Evolutionary conservation across 2,113 vertebrate species (phyloP), one percentile per base, ranked within the genome.

Genomic region (Philantomba maxwellii): DNA sequence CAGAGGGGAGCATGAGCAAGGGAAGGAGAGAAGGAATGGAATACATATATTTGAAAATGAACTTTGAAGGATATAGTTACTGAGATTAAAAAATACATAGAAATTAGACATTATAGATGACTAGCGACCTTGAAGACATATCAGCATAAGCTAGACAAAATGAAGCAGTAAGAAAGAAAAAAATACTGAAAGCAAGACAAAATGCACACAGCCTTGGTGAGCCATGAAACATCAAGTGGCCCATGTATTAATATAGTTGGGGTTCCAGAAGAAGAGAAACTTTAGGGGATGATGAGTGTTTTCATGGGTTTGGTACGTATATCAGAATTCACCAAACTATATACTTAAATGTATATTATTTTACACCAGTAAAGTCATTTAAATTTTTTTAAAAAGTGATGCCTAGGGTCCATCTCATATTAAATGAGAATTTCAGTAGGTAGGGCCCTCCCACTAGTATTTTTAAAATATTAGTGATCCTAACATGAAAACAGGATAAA

Each of bases 341-440:
- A 39, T 55, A 25, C 23, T 95, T 93, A 73, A 73, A 60, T 82
- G 30, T 23, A 57, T 62, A 83, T 94, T 64, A n/a, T 55, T 88
- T 92, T 80, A 84, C 25, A 70, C 82, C 21, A 25, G 53, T 91
- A 73, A 94, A 82, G 45, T 7, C 45, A 7, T 85, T 85, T 66
- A 64, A 49, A 70, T 39, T 49, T 75, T 66, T 51, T 3, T 0
- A 57, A 70, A 75, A 58, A 75, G 21, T 36, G 23, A 60, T 62
- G 17, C 2, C 7, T 9, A 64, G 33, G 33, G 16, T 87, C 87
- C 7, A 60, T 25, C 47, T 58, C 91, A 53, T 82, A 47, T 87
- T 77, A 62, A 87, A 82, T 85, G n/a, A 91, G 84, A 83, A 93
- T 94, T 93, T 93, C 93, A 82, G 55, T 58, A 87, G 39, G 60